These are phyloP conservation scores for Spatulosminthurus flaviceps DNA, from an alignment of 2,888 invertebrate genomes.

Conservation along the genomic window DNA sequence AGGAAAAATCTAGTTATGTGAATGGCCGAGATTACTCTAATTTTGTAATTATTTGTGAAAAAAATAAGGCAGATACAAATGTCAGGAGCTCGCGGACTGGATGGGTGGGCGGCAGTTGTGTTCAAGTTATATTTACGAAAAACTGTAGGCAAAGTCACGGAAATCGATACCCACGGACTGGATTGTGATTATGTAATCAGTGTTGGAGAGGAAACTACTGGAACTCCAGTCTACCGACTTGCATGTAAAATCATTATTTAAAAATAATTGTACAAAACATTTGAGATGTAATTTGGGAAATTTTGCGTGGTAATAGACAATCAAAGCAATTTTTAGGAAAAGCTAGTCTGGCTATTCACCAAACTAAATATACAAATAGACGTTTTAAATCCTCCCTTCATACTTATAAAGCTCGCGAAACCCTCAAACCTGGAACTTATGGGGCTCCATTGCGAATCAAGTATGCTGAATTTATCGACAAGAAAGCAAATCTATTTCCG, in stretches of 20 bases:
- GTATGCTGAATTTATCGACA: neutral
- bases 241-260: neutral
- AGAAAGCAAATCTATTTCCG: neutral
- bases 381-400: too few species aligned
- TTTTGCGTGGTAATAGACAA: too few species aligned
- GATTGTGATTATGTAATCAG: neutral
- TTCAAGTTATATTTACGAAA: neutral
- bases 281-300: too few species aligned
- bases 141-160: neutral
- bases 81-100: neutral
- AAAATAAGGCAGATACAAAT: neutral
- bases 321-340: too few species aligned
- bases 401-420: slow-evolving; percentile 6
- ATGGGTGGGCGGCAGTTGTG: neutral
- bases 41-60: neutral
- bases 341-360: too few species aligned
- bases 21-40: too few species aligned
- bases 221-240: neutral
- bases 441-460: neutral
- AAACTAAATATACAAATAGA: too few species aligned
- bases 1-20: too few species aligned
- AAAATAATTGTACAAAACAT: too few species aligned
- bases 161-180: neutral
- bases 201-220: neutral
- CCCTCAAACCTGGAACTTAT: neutral